These are phyloP conservation scores for Pelobates cultripes DNA, from an alignment of 2,797 vertebrate genomes.

Conservation along the genomic window DNA sequence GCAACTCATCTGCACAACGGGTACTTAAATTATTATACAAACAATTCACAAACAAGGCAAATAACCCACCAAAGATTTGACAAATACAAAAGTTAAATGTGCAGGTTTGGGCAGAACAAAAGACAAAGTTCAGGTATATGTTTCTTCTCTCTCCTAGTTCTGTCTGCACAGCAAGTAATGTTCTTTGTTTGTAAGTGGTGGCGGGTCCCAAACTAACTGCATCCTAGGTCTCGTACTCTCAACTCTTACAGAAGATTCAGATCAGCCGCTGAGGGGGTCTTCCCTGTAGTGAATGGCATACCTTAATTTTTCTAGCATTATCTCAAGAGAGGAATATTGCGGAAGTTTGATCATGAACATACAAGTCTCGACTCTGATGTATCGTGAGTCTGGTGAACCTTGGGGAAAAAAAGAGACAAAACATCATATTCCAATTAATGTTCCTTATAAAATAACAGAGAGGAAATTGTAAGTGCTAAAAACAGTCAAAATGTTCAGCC, in stretches of 20 bases:
- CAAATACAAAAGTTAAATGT: conserved; percentile 71
- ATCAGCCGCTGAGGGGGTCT: conserved; percentile 95
- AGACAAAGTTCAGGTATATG: conserved; percentile 58
- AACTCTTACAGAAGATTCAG: not conserved
- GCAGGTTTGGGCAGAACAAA: conserved; percentile 60
- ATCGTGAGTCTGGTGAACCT: conserved; percentile 89
- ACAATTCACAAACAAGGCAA: conserved; percentile 76
- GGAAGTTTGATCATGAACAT: conserved; percentile 99
- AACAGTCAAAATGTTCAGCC: no score
- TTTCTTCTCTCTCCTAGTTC: conserved; percentile 51
- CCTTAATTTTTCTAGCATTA: conserved; percentile 95
- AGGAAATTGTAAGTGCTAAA: no score
- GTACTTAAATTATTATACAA: conserved; percentile 74
- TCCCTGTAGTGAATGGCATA: conserved; percentile 98
- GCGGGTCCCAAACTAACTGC: conserved; percentile 33
- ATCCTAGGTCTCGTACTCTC: not conserved
- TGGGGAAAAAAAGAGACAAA: conserved; percentile 52
- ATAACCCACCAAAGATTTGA: conserved; percentile 74
- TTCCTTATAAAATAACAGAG: no score
- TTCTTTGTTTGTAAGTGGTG: conserved; percentile 13
- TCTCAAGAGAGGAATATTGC: conserved; percentile 92
- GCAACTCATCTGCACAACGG: conserved; percentile 67
- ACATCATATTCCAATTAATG: not conserved
- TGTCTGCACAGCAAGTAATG: conserved; percentile 23
- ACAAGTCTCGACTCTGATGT: conserved; percentile 96